Conservation (phyloP, 2,113 vertebrate genomes). For the Eonycteris spelaea region DNA sequence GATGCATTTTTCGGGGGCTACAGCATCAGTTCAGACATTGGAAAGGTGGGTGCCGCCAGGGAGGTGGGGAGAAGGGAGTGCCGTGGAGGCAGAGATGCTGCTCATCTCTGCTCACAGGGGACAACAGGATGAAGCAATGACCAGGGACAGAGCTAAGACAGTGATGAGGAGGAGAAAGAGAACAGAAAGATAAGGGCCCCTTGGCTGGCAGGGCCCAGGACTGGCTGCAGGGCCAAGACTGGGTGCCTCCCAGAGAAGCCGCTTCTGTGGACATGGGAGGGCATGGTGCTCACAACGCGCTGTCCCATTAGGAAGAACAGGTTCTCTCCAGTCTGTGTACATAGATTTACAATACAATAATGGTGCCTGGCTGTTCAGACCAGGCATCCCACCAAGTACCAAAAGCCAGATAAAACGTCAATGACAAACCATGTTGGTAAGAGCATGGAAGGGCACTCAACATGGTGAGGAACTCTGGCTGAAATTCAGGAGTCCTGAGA, state of each 20-base stretch:
- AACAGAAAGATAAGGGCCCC: neutral
- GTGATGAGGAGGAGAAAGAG: neutral
- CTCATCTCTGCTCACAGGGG: neutral
- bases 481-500: neutral
- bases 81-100: neutral
- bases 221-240: neutral
- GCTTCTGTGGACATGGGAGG: neutral
- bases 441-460: neutral
- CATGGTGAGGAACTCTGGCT: neutral
- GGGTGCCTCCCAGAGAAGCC: neutral
- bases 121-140: neutral
- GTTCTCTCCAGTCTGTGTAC: neutral
- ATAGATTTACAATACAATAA: accelerated
- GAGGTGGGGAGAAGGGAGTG: neutral
- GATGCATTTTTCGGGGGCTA: conserved; percentile 95
- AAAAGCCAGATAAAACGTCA: neutral
- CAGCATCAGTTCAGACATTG: conserved; percentile 92
- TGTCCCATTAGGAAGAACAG: neutral
- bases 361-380: neutral
- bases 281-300: neutral
- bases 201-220: neutral
- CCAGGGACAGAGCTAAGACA: neutral
- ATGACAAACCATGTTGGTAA: neutral
- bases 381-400: neutral
- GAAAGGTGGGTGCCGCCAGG: conserved; percentile 86